Base-by-base conservation (phyloP, 2,797 vertebrate genomes). In the Cossypha dichroa region DNA sequence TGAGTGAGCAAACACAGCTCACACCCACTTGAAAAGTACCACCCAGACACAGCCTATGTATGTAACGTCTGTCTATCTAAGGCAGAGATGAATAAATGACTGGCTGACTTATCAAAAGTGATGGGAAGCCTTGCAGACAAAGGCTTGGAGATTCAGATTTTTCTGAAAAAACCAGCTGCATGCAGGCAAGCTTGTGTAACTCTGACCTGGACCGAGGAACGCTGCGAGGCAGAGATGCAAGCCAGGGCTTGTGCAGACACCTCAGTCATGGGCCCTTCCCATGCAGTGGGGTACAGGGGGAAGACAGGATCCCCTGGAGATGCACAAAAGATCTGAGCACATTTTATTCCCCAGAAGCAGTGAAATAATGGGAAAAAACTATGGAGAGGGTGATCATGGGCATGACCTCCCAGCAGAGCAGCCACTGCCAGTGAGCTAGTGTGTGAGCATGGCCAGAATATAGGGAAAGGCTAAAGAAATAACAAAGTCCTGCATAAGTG, bases 171-270 rank as follows among this genome's bases (percentile, higher is more conserved):
- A 51, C 62, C 66, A 92, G 62, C 73, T 86, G 48, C 40, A 21
- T 29, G 22, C 52, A 59, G 49, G 64, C n/a, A 76, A 48, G 38
- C n/a, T 66, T 51, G 17, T 38, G 22, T 64, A 81, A 75, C 23
- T 68, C 66, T 62, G 43, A 49, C 43, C 43, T 41, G 48, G 51
- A 62, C n/a, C 0, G 0, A 90, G 48, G 51, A 92, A 62, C 0
- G 0, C 84, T 59, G 55, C 0, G 0, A 62, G 70, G 33, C 77
- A 82, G 25, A 15, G 21, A 11, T 0, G 0, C 55, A 76, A 79
- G 80, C 28, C 55, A 55, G 51, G 36, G 26, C 70, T 92, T 54
- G 55, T 59, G 69, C 66, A 78, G 43, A 18, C 22, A 40, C 40
- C 55, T 86, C 7, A 1, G 34, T 20, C 67, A n/a, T 3, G 1